Conservation (phyloP, 2,113 vertebrate genomes). For the Myxocyprinus asiaticus region DNA sequence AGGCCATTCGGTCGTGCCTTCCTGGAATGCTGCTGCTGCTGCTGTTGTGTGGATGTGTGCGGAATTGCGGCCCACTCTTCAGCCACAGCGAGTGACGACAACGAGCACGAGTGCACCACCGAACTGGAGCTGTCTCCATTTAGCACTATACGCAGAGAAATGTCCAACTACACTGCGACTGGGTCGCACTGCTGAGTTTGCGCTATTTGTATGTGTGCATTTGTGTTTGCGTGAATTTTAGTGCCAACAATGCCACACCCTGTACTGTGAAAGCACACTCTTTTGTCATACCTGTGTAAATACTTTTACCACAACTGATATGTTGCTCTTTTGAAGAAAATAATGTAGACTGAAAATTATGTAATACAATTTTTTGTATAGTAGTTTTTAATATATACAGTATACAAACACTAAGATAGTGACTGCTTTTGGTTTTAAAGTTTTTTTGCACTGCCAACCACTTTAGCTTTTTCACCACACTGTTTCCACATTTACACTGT, state of each 20-base stretch:
- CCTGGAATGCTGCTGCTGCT: constrained; percentile 96
- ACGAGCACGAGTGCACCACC: constrained; percentile 95
- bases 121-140: constrained; percentile 97
- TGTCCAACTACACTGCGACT: constrained; percentile 91
- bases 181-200: constrained; percentile 88
- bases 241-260: constrained; percentile 14
- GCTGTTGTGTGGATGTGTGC: constrained; percentile 88
- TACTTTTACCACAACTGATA: constrained; percentile 19
- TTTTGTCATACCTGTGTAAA: constrained; percentile 34
- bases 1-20: constrained; percentile 94
- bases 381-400: constrained; percentile 31
- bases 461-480: constrained; percentile 37
- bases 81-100: constrained; percentile 91
- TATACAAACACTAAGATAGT: constrained; percentile 33
- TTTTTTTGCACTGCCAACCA: constrained; percentile 36
- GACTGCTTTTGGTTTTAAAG: constrained; percentile 35
- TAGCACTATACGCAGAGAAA: constrained; percentile 93
- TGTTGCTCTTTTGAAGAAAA: constrained; percentile 6
- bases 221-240: neutral
- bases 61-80: constrained; percentile 81
- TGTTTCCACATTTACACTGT: neutral
- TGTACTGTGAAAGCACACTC: constrained; percentile 12
- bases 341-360: constrained; percentile 19
- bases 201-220: neutral
- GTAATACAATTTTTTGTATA: constrained; percentile 27